Base-by-base conservation (phyloP, 2,797 vertebrate genomes). In the Microcaecilia unicolor region DNA sequence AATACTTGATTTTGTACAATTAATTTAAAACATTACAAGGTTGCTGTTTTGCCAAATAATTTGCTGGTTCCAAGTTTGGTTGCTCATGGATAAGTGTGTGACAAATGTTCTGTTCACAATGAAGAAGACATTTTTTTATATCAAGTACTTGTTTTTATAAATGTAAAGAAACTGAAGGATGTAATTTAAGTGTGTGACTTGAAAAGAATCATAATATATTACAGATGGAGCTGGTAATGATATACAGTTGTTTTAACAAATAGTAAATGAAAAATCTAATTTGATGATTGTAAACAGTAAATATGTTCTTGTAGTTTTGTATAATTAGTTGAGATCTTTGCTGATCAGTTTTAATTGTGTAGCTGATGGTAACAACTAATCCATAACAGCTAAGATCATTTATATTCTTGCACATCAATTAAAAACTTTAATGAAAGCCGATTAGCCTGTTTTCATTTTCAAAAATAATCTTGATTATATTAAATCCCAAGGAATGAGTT, bases 241-340 rank as follows among this genome's bases (percentile, higher is more conserved):
- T 67, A 65, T 68, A 72, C 68, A 76, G 64, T 70, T 76, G 75
- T 74, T 76, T 75, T 72, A 62, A 70, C 70, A 64, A 59, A 67
- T 55, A 57, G 70, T 65, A 67, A 61, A 57, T 48, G 45, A 62
- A 64, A 61, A 74, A 59, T 71, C 58, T 64, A 77, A 69, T 70
- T 65, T 70, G 56, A 64, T 61, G 63, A 74, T 64, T 77, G 80
- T 82, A 77, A 75, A 60, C 67, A 59, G 78, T 74, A 64, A 74
- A 74, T 56, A 70, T 67, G 61, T 77, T 69, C 64, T 63, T 74
- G 78, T 79, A 79, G 70, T 76, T 74, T 78, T 79, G 80, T 77
- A 70, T 71, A 51, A 50, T 62, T 46, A 59, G 64, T 55, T 42
- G 64, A 56, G 68, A 70, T 65, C 49, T 39, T 63, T 56, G 51